Evolutionary conservation across 2,797 vertebrate species (phyloP), one percentile per base, ranked within the genome.

Genomic region (Capromys pilorides): DNA sequence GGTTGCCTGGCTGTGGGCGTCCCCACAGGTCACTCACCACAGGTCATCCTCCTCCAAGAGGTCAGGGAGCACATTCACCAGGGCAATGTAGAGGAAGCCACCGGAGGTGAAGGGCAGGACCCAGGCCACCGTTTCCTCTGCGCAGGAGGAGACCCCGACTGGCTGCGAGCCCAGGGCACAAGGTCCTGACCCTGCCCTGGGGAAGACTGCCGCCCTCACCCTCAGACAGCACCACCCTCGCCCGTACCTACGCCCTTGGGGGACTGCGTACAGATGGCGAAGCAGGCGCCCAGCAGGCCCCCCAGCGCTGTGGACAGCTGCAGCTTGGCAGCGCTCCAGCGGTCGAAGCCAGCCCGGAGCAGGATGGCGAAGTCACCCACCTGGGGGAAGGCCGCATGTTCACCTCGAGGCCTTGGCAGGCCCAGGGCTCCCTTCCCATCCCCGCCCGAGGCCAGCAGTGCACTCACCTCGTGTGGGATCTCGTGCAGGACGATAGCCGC

Each of bases 331-430:
- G 99, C 99, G 49, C 99, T 99, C 99, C 99, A 99, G 80, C 99
- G 99, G 97, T 99, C 99, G 96, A 99, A 99, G n/a, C 99, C 99
- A 2, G 99, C 99, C 92, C 99, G 99, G 96, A 99, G 99, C 82
- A 99, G 98, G 97, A 99, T 99, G 96, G 99, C 99, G 97, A 99
- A 99, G 98, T 99, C 99, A 96, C 99, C 99, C 97, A 99, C 98
- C 99, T 99, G 98, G 75, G 71, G 89, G 92, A 94, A 95, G 87
- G 91, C 61, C 85, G 54, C 51, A 41, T 5, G 51, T 2, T 96
- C 82, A 95, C 45, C 66, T 41, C 39, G 85, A 51, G 51, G 66
- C 54, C 69, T 59, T 5, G 61, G 2, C 3, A 41, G 75, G 75
- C 24, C 82, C 67, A 28, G 39, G 21, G 4, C n/a, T 77, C 16